Evolutionary conservation across 2,888 invertebrate genomes (phyloP).

Genomic region (Biston stratarius): DNA sequence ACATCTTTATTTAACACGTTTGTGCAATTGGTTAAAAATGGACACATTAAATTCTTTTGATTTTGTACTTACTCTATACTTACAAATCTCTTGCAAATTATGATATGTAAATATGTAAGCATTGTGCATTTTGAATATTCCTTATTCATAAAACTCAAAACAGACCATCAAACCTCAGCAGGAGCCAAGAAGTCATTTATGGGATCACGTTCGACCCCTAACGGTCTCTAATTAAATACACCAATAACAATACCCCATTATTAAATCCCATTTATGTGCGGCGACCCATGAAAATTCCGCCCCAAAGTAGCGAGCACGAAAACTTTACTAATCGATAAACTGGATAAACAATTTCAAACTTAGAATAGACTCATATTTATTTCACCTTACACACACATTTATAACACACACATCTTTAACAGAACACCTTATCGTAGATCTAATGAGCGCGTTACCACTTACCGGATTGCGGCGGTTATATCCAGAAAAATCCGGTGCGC

Average conservation of each 20-base stretch:
- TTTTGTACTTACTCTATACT: no score
- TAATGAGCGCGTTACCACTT: slow-evolving; percentile 55
- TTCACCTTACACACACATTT: slow-evolving; percentile 47
- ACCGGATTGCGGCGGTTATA: slow-evolving; percentile 61
- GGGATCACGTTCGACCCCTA: slow-evolving; percentile 10
- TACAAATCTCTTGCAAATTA: no score
- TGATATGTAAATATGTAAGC: no score
- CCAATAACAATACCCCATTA: slow-evolving; percentile 28
- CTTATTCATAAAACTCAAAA: slow-evolving; percentile 1
- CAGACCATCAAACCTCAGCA: slow-evolving; percentile 1
- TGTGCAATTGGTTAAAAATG: no score
- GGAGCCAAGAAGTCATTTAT: slow-evolving; percentile 11
- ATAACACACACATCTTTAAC: slow-evolving; percentile 40
- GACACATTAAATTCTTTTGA: no score
- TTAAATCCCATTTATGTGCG: slow-evolving; percentile 17
- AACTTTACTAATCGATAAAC: slow-evolving; percentile 70
- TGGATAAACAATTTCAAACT: slow-evolving; percentile 56
- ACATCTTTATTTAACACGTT: no score
- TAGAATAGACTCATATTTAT: slow-evolving; percentile 58
- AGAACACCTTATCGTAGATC: slow-evolving; percentile 21
- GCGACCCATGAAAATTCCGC: slow-evolving; percentile 26
- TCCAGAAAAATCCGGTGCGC: slow-evolving; percentile 66
- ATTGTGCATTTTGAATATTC: neutral
- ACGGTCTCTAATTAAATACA: slow-evolving; percentile 27
- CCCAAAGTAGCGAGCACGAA: slow-evolving; percentile 44